Evolutionary conservation across 1,140 invertebrate genomes (phyloP), one percentile per base, ranked within the genome.

Genomic region (Aphelenchoides fujianensis): DNA sequence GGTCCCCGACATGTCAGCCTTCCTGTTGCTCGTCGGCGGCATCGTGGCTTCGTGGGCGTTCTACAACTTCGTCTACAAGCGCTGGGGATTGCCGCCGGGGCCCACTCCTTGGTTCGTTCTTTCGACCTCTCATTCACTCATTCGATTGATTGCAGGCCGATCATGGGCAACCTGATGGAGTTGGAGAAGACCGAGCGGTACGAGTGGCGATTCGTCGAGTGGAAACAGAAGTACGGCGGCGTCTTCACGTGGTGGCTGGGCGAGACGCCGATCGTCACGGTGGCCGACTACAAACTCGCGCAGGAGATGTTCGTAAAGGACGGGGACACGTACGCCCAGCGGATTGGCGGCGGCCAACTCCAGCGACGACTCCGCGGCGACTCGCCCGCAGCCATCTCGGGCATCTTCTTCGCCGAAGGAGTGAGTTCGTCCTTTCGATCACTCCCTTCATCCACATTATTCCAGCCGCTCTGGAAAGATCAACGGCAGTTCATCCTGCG

Each of bases 231-330:
- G 7, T 68, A 67, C 31, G 66, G 66, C 57, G n/a, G n/a, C 12
- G 32, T 68, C 28, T 68, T n/a, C 48, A 68, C 66, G 2, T 68
- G n/a, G 12, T 68, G 66, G 66, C 16, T 67, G 0, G 66, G 66
- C 7, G 28, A 63, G 16, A 63, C 53, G n/a, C 66, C 66, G 9
- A 30, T 68, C 66, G 66, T 68, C 2, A 35, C 31, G 2, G 7
- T 66, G 2, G n/a, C 12, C 7, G 63, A 66, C 32, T 66, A 66
- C 28, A 34, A 37, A 0, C 32, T 66, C 23, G 63, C 63, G 0
- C 36, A 41, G 2, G 32, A 66, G 31, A 36, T 63, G 12, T 61
- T 63, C 1, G 41, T 67, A 1, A 63, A 68, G 66, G 55, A 59
- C 34, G 55, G 55, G 34, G 55, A 59, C 5, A 7, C 19, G 55